Conservation (phyloP, 2,888 invertebrate genomes). For the Lycia hirtaria region DNA sequence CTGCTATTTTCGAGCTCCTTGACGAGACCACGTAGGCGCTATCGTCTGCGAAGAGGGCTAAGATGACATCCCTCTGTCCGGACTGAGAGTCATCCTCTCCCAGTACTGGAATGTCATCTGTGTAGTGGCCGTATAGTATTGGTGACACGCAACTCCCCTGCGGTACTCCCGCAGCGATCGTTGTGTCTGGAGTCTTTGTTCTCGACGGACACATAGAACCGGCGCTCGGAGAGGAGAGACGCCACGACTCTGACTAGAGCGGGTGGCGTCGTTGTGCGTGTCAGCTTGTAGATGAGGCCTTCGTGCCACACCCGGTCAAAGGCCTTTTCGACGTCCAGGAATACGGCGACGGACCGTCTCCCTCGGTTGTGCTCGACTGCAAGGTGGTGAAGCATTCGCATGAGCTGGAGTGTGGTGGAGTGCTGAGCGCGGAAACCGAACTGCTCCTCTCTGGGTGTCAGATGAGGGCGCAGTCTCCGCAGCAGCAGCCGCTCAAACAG, state of each 20-base stretch:
- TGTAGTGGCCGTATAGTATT: no score
- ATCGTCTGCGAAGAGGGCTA: constrained; percentile 20
- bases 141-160: neutral
- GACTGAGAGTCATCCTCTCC: neutral
- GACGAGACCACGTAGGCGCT: constrained; percentile 5
- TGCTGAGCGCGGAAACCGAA: constrained; percentile 41
- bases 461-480: no score
- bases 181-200: neutral
- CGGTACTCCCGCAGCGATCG: neutral
- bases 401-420: constrained; percentile 45
- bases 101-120: constrained; percentile 37
- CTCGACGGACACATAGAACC: constrained; percentile 38
- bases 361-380: constrained; percentile 31
- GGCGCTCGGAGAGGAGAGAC: constrained; percentile 34
- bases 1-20: fast-evolving
- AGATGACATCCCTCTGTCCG: constrained; percentile 2
- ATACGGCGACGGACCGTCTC: constrained; percentile 35
- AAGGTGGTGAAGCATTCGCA: constrained; percentile 41
- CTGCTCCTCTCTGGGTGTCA: constrained; percentile 35
- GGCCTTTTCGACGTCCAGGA: constrained; percentile 16
- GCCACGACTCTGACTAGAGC: no score
- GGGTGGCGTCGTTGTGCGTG: no score
- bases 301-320: no score
- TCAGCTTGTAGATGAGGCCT: no score
- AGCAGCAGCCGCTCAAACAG: no score